Base-by-base conservation (phyloP, 2,113 vertebrate species). In the Pygoscelis antarcticus region DNA sequence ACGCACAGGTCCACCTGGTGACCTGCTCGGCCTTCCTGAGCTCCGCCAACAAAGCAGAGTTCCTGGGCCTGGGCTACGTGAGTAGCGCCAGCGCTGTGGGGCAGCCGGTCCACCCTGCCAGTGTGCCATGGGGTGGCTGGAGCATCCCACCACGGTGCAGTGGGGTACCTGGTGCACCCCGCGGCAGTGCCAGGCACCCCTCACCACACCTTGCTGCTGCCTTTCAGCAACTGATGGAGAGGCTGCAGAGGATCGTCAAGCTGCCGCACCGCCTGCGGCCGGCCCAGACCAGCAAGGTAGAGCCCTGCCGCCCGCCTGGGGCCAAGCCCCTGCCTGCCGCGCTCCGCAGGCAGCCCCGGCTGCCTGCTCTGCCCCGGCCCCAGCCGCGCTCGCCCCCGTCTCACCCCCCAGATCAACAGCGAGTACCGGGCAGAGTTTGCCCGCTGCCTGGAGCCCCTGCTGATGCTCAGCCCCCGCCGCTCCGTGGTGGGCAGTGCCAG, bases 11-110 rank as follows among this genome's bases (percentile, higher is more conserved):
- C 71, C 99, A 99, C 83, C 98, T 99, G 74, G 99, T 99, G 92
- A 99, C 99, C 86, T 99, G 99, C 82, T 99, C 99, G 0, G 99
- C 99, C 17, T 99, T 99, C 95, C 98, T 99, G 96, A 99, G 98
- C 97, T 98, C 98, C 1, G 99, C 99, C 80, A 99, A 98, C 98
- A 99, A 99, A 97, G 99, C 98, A 0, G 99, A 99, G 93, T 99
- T 99, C 95, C 95, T 99, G 96, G 99, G 99, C 92, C 98, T 99
- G 97, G 99, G 99, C 76, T 99, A 99, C 5, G 99, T 99, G 98
- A 99, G 99, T 99, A 91, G 20, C 25, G 30, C 38, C 16, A 26
- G 40, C 2, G 2, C 36, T 25, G 10, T 3, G 3, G 12, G 40
- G 57, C 0, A 13, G 32, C 46, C 1, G 1, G 27, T 20, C 46